These are phyloP conservation scores for Oxytorus armatus DNA, from an alignment of 2,888 invertebrate species.

Conservation along the genomic window DNA sequence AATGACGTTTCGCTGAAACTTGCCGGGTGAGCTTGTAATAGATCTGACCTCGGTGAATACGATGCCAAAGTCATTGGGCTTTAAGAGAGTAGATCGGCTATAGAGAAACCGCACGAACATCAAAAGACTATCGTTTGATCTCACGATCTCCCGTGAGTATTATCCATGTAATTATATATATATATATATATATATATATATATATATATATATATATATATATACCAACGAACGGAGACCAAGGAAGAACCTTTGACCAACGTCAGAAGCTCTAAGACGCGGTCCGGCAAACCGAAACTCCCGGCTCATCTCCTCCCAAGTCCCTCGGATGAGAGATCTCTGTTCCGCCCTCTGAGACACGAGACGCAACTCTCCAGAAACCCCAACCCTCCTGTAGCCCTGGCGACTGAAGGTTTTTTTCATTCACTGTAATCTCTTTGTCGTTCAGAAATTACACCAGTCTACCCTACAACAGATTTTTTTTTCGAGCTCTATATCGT, in stretches of 20 bases:
- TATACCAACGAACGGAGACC: constrained; percentile 9
- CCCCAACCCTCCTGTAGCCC: constrained; percentile 5
- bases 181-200: too few species aligned
- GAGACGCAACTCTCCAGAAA: constrained; percentile 33
- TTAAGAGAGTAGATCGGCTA: not conserved
- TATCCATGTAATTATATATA: constrained; percentile 25
- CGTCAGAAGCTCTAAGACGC: constrained; percentile 45
- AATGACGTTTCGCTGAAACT: constrained; percentile 28
- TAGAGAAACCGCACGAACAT: constrained; percentile 31
- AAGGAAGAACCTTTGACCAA: constrained; percentile 48
- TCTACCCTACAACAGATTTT: not conserved
- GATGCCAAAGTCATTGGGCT: constrained; percentile 36
- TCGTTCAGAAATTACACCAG: constrained; percentile 1
- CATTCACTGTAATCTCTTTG: not conserved
- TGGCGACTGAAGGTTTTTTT: not conserved
- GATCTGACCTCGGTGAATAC: constrained; percentile 2
- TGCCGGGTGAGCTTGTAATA: not conserved
- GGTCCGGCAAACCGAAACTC: constrained; percentile 51
- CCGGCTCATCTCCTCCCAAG: constrained; percentile 36
- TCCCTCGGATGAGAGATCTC: constrained; percentile 38
- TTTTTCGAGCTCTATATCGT: not conserved
- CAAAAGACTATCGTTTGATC: constrained; percentile 51
- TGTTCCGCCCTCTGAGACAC: not conserved
- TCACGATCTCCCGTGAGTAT: constrained; percentile 57
- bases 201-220: too few species aligned